Base-by-base conservation (phyloP, 2,113 vertebrate genomes). In the Heliornis fulica region DNA sequence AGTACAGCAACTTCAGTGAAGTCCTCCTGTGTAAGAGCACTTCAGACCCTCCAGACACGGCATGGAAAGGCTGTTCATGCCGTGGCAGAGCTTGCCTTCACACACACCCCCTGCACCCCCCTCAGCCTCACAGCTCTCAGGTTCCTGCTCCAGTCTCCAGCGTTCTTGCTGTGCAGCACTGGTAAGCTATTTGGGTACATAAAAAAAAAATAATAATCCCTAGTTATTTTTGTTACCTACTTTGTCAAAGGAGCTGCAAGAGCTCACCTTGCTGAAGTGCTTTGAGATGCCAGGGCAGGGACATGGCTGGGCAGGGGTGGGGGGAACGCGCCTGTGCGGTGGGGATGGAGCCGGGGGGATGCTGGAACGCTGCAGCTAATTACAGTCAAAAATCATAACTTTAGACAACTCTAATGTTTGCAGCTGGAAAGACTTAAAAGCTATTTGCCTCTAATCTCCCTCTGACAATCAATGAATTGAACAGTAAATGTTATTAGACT, bases 401-500 rank as follows among this genome's bases (percentile, higher is more conserved):
- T 88, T 79, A 92, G 87, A 97, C 81, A 97, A 96, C 93, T 87
- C 94, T 96, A 96, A 97, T 93, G 80, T 97, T 95, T 97, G 83
- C 93, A 96, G 93, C 94, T 96, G 95, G 91, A 96, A 95, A 96
- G 96, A 96, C 96, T 95, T 91, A 97, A 97, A 93, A 97, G 82
- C 78, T 97, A 96, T 96, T 97, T 98, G 76, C 92, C 68, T 96
- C 92, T 96, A 97, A 98, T 97, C 97, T 97, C 96, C 94, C 93
- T 95, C 91, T 97, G 97, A 96, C 81, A 95, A 97, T 97, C 92
- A 89, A 97, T 96, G 94, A 97, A 97, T 92, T 97, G 96, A 97
- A 97, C 76, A 94, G 89, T 97, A 96, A 97, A 96, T 97, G 93
- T 96, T 97, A 97, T 97, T 98, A 97, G 95, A 96, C 87, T 95